Base-by-base conservation (phyloP, 2,797 vertebrate species). In the Coccyzus lansbergi region DNA sequence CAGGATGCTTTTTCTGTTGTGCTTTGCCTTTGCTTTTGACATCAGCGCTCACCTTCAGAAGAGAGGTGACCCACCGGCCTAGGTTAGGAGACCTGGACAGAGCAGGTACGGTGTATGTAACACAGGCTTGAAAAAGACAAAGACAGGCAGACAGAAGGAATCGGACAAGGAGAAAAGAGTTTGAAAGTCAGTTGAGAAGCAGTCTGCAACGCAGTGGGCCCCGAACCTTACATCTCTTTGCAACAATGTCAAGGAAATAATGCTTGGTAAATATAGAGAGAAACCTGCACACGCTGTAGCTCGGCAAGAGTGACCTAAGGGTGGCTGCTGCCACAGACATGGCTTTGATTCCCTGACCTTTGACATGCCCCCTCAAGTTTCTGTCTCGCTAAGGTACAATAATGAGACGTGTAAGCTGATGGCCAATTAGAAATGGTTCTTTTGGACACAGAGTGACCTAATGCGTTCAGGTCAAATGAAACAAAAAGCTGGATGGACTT, bases 391-490 rank as follows among this genome's bases (percentile, higher is more conserved):
- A 94, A 97, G 94, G 95, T 83, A 95, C 94, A 86, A 80, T 95
- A 97, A 97, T 97, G 97, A 97, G 97, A 96, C 92, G 93, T 89
- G 96, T 75, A 93, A 96, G 95, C 90, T 34, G 86, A 96, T 93
- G 95, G 97, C 96, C 97, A 98, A 97, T 97, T 97, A 97, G 97
- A 97, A 98, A 97, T 20, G 90, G 93, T 85, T 95, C 89, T 93
- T 97, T 97, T 93, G 96, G 97, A 96, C 97, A 95, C 85, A 92
- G 91, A 76, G 77, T 97, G 95, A 96, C 96, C 97, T 92, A 91
- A 97, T 94, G 91, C 84, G 89, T 95, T 97, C 76, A 83, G 97
- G 97, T 97, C 97, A 97, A 96, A 89, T 70, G 94, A 96, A 97
- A 98, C 93, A 97, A 96, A 97, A 97, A 90, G 79, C 74, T 93